Percentiles rank a stretch among this genome's conserved stretches.
phyloP scores from a whole-genome alignment of 1,140 invertebrate genomes.

The Andrena cerasifolii region DNA sequence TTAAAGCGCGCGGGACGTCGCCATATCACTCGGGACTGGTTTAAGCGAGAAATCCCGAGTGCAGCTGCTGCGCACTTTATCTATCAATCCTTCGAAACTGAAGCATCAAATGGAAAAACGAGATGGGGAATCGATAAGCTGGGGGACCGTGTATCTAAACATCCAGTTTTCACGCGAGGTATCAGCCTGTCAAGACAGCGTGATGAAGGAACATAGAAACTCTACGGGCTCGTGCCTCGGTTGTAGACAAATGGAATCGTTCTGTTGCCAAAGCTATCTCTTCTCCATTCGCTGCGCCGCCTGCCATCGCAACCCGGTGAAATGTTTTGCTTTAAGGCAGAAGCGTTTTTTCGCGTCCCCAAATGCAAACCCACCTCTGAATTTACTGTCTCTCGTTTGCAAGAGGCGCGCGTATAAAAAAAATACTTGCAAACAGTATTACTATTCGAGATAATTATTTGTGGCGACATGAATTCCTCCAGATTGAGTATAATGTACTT shows the following conservation, averaged over 20 bases:
- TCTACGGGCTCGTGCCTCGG: neutral
- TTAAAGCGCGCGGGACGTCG: neutral
- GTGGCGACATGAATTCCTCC: too few species aligned
- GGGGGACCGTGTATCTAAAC: conserved; percentile 24
- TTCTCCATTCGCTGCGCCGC: neutral
- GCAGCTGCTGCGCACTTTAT: conserved; percentile 16
- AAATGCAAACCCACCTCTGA: neutral
- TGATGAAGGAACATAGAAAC: conserved; percentile 21
- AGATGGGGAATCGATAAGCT: conserved; percentile 26
- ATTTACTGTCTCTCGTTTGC: neutral
- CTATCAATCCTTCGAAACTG: conserved; percentile 21
- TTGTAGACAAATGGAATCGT: conserved; percentile 34
- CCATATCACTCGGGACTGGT: neutral
- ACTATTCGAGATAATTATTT: too few species aligned
- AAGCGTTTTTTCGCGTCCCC: neutral
- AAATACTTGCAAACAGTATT: too few species aligned
- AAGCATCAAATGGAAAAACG: neutral
- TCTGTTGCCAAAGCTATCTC: conserved; percentile 11
- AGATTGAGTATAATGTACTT: too few species aligned
- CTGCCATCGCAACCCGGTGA: neutral
- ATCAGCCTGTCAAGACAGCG: conserved; percentile 25
- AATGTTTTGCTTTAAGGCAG: conserved; percentile 12
- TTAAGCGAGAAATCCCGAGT: neutral
- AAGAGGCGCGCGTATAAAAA: too few species aligned
- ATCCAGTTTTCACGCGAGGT: conserved; percentile 14